Percentiles rank a stretch among this genome's conserved stretches.
Conservation (phyloP, 2,797 vertebrate genomes). For the Crenichthys baileyi region DNA sequence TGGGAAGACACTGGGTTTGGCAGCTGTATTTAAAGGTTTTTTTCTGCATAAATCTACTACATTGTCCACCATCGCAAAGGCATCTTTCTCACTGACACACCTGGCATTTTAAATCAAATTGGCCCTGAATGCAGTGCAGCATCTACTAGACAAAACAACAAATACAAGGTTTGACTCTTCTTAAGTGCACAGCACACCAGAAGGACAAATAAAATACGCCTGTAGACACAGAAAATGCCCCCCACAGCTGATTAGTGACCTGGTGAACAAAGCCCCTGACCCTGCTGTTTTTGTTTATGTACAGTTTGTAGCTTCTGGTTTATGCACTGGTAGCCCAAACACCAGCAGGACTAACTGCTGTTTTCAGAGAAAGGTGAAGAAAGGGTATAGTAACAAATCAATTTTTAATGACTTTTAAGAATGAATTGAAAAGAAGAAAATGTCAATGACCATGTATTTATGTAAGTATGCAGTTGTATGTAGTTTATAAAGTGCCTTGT, state of each 20-base stretch:
- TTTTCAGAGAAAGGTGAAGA: too few relatives aligned
- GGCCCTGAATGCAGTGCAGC: neutral
- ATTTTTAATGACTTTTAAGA: neutral
- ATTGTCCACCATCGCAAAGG: neutral
- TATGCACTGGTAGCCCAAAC: too few relatives aligned
- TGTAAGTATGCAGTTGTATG: neutral
- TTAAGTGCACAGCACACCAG: too few relatives aligned
- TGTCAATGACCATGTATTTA: neutral
- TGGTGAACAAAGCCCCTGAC: too few relatives aligned
- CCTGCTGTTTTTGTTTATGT: too few relatives aligned
- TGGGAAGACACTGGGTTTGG: neutral
- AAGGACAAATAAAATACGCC: too few relatives aligned
- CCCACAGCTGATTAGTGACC: too few relatives aligned
- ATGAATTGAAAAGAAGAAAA: neutral
- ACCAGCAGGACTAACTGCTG: too few relatives aligned
- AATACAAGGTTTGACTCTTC: neutral
- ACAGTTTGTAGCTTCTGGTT: too few relatives aligned
- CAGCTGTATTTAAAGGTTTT: neutral
- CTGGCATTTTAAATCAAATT: neutral
- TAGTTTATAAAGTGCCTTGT: neutral
- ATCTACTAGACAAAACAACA: neutral
- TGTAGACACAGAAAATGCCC: too few relatives aligned
- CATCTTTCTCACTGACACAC: neutral
- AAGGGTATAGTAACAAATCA: too few relatives aligned
- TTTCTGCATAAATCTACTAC: neutral